Conservation (phyloP, 1,140 invertebrate genomes). For the Drosophila triauraria region DNA sequence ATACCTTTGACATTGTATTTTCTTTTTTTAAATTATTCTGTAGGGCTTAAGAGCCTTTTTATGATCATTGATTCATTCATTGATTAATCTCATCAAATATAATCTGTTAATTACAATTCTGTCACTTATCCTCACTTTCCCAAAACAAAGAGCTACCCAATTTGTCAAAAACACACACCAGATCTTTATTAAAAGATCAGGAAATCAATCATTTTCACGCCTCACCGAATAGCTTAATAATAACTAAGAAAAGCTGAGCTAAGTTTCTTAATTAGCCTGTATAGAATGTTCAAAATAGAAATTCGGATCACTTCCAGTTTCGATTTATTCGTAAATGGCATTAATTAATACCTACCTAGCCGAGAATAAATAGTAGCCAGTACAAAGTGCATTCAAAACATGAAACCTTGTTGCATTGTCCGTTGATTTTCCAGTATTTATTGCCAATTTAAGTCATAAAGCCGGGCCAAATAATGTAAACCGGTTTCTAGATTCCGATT, state of each 20-base stretch:
- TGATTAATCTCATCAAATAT: no score
- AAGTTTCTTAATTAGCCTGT: slow-evolving; percentile 21
- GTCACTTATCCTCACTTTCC: not conserved
- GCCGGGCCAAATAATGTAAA: slow-evolving; percentile 57
- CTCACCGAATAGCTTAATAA: slow-evolving; percentile 1
- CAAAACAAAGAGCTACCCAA: not conserved
- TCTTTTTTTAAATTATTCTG: not conserved
- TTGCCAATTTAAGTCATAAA: slow-evolving; percentile 48
- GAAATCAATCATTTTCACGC: slow-evolving; percentile 39
- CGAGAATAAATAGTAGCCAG: slow-evolving; percentile 10
- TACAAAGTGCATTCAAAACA: slow-evolving; percentile 40
- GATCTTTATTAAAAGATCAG: slow-evolving; percentile 1
- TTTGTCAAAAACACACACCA: not conserved
- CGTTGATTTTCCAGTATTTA: slow-evolving; percentile 52
- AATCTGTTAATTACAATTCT: no score
- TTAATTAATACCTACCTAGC: slow-evolving; percentile 18
- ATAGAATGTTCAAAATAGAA: slow-evolving; percentile 10
- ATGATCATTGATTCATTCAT: not conserved
- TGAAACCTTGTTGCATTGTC: slow-evolving; percentile 40
- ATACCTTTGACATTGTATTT: no score
- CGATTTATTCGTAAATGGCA: slow-evolving; percentile 8
- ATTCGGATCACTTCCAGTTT: slow-evolving; percentile 35
- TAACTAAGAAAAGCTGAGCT: not conserved
- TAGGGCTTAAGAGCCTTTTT: not conserved
- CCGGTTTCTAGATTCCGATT: slow-evolving; percentile 44